Base-by-base conservation (phyloP, 2,113 vertebrate genomes). In the Oncorhynchus tshawytscha region DNA sequence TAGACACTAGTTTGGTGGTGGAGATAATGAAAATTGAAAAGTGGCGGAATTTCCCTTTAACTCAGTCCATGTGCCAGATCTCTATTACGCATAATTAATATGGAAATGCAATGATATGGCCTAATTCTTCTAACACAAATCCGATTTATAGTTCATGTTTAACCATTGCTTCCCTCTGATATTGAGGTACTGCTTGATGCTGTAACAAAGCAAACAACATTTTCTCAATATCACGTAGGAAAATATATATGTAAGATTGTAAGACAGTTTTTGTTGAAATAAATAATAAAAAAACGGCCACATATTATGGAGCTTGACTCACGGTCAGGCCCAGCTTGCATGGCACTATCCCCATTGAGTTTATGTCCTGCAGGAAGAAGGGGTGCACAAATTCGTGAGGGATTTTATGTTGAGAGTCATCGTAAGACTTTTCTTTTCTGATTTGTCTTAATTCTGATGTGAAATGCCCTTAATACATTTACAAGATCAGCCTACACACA, bases 321-420 rank as follows among this genome's bases (percentile, higher is more conserved):
- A 88, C 86, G 72, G 45, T 67, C 76, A 75, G 67, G 60, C 69
- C 76, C 73, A 29, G 78, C 67, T 59, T 84, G 82, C 31, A 64
- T 39, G 16, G 77, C 71, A 51, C 76, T 57, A 16, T 59, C 73
- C 31, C 75, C 86, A 75, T 82, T 88, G 31, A 82, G 71, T 66
- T 84, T 88, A 27, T 77, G 80, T 68, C 86, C 86, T 88, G 74
- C 54, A 31, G 67, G 64, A 71, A 62, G 18, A n/a, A 80, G 20
- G 71, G 72, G 60, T 80, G 24, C 57, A 70, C 34, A 7, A 34
- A 34, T 15, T 34, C 11, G 39, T 11, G 39, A 45, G 39, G 39
- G 39, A 45, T 59, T 5, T n/a, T 18, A 27, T 4, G 16, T 54
- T 54, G 51, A 54, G 51, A 18, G 51, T 54, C 16, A 18, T 18